Conservation (phyloP, 2,113 vertebrate species). For the Psittacus erithacus region DNA sequence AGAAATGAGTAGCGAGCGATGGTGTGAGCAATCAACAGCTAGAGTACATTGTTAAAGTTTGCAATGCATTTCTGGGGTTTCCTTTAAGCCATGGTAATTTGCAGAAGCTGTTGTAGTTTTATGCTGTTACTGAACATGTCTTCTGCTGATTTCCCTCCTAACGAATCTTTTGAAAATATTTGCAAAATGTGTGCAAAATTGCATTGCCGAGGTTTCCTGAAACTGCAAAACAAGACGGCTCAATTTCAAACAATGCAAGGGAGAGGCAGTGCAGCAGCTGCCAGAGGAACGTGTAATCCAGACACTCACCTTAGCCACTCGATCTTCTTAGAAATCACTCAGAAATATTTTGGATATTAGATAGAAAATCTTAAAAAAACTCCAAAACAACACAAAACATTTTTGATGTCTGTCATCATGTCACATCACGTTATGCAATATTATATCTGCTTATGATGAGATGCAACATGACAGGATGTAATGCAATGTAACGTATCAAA, state of each 20-base stretch:
- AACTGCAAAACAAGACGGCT: neutral
- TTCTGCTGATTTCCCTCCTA: constrained; percentile 30
- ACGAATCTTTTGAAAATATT: constrained; percentile 55
- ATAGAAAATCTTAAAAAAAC: neutral
- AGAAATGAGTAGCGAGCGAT: constrained; percentile 51
- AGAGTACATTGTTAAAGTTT: constrained; percentile 70
- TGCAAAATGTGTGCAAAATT: constrained; percentile 34
- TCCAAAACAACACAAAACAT: constrained; percentile 42
- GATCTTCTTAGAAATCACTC: neutral
- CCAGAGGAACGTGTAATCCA: neutral
- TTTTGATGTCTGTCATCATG: constrained; percentile 68
- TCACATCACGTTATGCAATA: constrained; percentile 73
- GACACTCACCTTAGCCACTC: neutral
- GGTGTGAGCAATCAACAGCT: constrained; percentile 49
- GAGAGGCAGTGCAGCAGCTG: neutral
- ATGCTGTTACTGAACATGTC: constrained; percentile 21
- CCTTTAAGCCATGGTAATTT: constrained; percentile 67
- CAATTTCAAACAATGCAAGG: neutral
- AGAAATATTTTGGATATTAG: constrained; percentile 27
- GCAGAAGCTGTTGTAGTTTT: constrained; percentile 53
- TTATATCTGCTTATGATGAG: constrained; percentile 70
- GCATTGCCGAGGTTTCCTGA: neutral
- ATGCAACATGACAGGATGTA: constrained; percentile 76
- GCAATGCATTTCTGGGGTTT: constrained; percentile 52
- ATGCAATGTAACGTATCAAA: constrained; percentile 82